Evolutionary conservation across 2,113 vertebrate genomes (phyloP).

Genomic region (Cathartes aura): DNA sequence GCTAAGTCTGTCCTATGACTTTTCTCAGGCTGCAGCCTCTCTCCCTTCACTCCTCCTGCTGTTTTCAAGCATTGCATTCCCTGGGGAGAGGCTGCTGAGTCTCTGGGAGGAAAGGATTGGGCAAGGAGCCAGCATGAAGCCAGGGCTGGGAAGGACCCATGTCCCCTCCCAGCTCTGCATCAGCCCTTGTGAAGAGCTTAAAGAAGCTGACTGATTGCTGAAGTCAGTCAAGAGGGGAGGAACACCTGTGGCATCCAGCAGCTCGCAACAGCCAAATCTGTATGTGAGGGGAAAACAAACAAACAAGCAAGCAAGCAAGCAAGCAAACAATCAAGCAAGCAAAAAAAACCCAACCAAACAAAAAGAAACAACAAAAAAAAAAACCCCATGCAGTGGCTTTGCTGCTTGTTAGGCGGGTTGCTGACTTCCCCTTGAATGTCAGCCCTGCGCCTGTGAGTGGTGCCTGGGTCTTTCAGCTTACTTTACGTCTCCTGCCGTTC

Average conservation of each 20-base stretch:
- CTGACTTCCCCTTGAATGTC: not conserved
- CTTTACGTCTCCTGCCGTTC: not conserved
- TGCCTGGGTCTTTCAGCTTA: not conserved
- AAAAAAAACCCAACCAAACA: rapidly evolving
- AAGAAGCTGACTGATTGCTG: not conserved
- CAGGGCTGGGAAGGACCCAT: not conserved
- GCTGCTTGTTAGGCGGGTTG: not conserved
- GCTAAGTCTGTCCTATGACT: not conserved
- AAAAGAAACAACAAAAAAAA: not conserved
- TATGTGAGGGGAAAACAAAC: not conserved
- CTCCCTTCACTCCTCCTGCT: not conserved
- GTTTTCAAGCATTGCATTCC: not conserved
- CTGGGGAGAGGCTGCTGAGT: not conserved
- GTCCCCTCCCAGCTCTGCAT: not conserved
- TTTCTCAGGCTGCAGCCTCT: not conserved
- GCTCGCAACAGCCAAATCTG: rapidly evolving
- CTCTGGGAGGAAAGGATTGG: not conserved
- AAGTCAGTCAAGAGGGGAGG: not conserved
- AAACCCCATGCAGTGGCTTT: not conserved
- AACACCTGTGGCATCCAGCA: not conserved
- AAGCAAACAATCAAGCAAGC: not conserved
- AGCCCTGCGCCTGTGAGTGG: not conserved
- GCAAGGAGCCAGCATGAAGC: not conserved
- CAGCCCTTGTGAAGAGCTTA: not conserved
- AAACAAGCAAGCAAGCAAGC: not conserved